Evolutionary conservation across 2,888 invertebrate species (phyloP), one percentile per base, ranked within the genome.

Genomic region (Dione juno): DNA sequence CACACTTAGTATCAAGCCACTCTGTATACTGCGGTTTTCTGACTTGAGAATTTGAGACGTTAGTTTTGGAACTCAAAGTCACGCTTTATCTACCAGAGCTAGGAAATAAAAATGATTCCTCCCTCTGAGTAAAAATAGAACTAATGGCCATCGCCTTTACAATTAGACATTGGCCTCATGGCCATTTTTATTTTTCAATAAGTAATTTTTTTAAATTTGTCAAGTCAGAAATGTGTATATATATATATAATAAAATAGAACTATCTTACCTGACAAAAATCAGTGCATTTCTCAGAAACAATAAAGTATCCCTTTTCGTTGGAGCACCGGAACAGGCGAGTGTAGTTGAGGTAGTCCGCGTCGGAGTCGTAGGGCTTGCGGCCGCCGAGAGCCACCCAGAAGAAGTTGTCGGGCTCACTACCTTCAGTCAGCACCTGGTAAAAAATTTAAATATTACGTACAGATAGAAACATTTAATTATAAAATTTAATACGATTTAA

Each of bases 301-400:
- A 98, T 97, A 88, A 99, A 99, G 90, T 99, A 99, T 7, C 99
- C 99, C 86, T 99, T 99, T 85, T 99, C 99, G 88, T 99, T 99
- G 58, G 99, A 99, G 89, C 99, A 99, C 67, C 99, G 95, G 93
- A 99, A 99, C 50, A 99, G 94, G 63, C 99, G 94, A 1, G 98
- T 98, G 88, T 95, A 97, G 82, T 97, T 95, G 96, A 99, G 98
- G 85, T 97, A 99, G 53, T 96, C 96, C 0, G 98, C 98, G 82
- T 97, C 96, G 7, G 94, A 94, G 70, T 99, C 99, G 86, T 98
- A 98, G 0, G 96, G 95, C 86, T 98, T 98, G 80, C 96, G 96
- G 0, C 98, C 99, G 67, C 98, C 97, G 41, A 99, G 93, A n/a
- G 96, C 98, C 54, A 98, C 96, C 99, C 99, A 99, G 93, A 99